These are phyloP conservation scores for Microplitis deprimator DNA, from an alignment of 2,888 invertebrate genomes.

Conservation along the genomic window DNA sequence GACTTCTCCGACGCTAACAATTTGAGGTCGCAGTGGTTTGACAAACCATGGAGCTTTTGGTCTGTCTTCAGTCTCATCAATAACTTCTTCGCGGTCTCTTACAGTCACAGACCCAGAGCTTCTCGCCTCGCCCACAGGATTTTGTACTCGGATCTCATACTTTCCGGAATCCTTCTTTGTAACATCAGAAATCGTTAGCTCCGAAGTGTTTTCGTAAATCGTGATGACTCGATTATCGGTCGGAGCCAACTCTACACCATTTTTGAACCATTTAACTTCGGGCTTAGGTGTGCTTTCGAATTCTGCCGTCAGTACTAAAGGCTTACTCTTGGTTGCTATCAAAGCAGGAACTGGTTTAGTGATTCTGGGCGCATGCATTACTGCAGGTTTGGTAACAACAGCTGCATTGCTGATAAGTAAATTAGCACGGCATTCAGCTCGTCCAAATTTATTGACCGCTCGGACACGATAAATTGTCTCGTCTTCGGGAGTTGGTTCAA, in stretches of 20 bases:
- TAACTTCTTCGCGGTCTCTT: slow-evolving; percentile 74
- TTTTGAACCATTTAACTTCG: slow-evolving; percentile 88
- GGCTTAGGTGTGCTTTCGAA: slow-evolving; percentile 82
- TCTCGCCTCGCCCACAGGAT: slow-evolving; percentile 83
- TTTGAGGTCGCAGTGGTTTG: slow-evolving; percentile 80
- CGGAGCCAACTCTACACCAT: slow-evolving; percentile 82
- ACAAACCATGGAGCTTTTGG: slow-evolving; percentile 83
- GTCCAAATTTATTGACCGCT: slow-evolving; percentile 82
- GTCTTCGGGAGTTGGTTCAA: slow-evolving; percentile 78
- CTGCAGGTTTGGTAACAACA: slow-evolving; percentile 72
- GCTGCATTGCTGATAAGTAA: slow-evolving; percentile 75
- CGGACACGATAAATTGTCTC: slow-evolving; percentile 80
- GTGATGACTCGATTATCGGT: slow-evolving; percentile 77
- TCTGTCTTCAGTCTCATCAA: slow-evolving; percentile 71
- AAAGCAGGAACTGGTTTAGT: slow-evolving; percentile 84
- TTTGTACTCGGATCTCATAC: slow-evolving; percentile 89
- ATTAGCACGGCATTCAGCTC: slow-evolving; percentile 82
- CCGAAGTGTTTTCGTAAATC: slow-evolving; percentile 77
- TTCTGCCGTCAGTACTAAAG: slow-evolving; percentile 79
- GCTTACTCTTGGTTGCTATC: slow-evolving; percentile 79
- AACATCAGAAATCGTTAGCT: slow-evolving; percentile 78
- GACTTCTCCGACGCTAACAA: slow-evolving; percentile 81
- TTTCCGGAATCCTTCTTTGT: slow-evolving; percentile 86
- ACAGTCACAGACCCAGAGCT: slow-evolving; percentile 88
- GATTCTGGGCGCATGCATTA: slow-evolving; percentile 81